Percentiles rank a stretch among this genome's conserved stretches.
Evolutionary conservation across 2,113 vertebrate species (phyloP).

Genomic region (Boleophthalmus pectinirostris): DNA sequence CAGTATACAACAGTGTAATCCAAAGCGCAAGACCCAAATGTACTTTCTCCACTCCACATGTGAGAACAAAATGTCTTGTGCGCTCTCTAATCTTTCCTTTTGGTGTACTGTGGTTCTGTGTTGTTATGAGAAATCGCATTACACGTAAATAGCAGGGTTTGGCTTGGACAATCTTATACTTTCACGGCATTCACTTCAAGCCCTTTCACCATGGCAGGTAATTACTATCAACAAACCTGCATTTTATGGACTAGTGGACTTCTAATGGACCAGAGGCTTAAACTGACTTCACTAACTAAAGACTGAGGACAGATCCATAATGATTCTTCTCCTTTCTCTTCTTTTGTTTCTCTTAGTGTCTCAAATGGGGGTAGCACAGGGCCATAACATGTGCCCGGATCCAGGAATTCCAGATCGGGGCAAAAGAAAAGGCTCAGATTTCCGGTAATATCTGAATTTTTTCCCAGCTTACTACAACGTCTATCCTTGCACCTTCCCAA

Average conservation of each 20-base stretch:
- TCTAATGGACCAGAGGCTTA: not conserved
- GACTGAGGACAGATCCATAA: not conserved
- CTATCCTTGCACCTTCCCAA: not conserved
- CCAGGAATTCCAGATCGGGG: constrained; percentile 96
- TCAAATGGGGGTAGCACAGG: constrained; percentile 98
- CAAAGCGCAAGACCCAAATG: not conserved
- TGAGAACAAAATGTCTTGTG: not conserved
- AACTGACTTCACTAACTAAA: not conserved
- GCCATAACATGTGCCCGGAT: constrained; percentile 98
- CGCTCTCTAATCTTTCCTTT: not conserved
- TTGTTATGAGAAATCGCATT: not conserved
- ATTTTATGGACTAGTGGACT: constrained; percentile 2
- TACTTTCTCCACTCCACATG: not conserved
- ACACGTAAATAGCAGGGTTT: constrained; percentile 2
- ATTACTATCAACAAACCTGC: constrained; percentile 8
- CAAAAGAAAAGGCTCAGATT: constrained; percentile 97
- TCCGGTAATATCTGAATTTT: constrained; percentile 84
- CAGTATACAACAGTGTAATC: not conserved
- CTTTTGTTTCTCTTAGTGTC: constrained; percentile 79
- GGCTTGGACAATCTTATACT: not conserved
- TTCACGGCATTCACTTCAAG: not conserved
- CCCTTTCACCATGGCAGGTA: not conserved
- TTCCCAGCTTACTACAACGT: not conserved
- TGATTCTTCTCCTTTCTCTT: not conserved
- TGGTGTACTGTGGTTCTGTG: not conserved